Conservation (phyloP, 2,113 vertebrate genomes). For the Paramormyrops kingsleyae region DNA sequence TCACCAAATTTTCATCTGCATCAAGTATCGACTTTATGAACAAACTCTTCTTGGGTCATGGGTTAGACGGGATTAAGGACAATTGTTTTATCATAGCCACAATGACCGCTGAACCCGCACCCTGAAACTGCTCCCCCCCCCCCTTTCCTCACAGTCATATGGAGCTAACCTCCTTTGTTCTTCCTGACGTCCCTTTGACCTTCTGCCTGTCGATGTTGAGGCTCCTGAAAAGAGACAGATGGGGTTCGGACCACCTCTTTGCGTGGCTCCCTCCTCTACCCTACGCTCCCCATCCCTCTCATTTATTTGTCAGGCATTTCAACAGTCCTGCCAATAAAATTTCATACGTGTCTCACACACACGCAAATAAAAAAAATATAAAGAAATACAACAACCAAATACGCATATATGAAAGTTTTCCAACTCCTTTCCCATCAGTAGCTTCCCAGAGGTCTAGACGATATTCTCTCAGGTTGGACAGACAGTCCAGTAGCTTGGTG, state of each 20-base stretch:
- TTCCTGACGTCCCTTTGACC: conserved; percentile 39
- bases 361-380: not conserved
- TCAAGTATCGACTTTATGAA: not conserved
- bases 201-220: conserved; percentile 40
- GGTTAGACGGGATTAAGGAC: not conserved
- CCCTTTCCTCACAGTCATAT: conserved; percentile 27
- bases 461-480: not conserved
- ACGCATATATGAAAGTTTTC: not conserved
- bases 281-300: not conserved
- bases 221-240: conserved; percentile 42
- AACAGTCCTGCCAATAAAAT: not conserved
- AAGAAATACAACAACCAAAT: not conserved
- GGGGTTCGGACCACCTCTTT: conserved; percentile 36
- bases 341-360: not conserved
- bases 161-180: conserved; percentile 42
- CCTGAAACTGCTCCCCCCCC: conserved; percentile 22
- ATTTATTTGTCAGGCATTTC: not conserved
- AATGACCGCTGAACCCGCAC: not conserved
- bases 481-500: not conserved
- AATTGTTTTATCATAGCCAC: not conserved
- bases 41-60: not conserved
- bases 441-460: not conserved
- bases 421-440: not conserved
- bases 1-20: not conserved
- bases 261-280: not conserved